phyloP scores from a whole-genome alignment of 37 sponge, comb jelly and placozoan species.

The Chondrosia reniformis region DNA sequence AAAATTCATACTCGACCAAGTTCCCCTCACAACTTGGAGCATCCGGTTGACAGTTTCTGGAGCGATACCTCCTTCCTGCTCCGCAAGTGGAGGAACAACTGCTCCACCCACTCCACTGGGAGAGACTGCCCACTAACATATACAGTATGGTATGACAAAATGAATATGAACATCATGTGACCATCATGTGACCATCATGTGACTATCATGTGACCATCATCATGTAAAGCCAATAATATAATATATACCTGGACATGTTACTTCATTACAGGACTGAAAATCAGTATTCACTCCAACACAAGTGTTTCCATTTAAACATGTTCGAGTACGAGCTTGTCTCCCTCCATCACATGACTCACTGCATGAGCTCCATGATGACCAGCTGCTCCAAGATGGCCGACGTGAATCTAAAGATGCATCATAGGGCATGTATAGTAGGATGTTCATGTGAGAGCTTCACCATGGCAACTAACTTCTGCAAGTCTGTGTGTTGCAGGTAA shows the following conservation, averaged over 20 bases:
- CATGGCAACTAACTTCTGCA: constrained; percentile 27
- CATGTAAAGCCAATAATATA: too few species aligned
- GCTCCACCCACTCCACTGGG: constrained; percentile 51
- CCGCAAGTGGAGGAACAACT: constrained; percentile 39
- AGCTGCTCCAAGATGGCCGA: constrained; percentile 28
- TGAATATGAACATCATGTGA: too few species aligned
- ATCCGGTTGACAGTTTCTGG: constrained; percentile 35
- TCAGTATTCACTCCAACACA: constrained; percentile 17
- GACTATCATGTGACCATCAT: too few species aligned
- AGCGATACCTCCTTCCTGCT: constrained; percentile 31
- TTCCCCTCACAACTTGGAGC: too few species aligned
- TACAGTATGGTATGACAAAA: too few species aligned
- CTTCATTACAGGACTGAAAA: not conserved
- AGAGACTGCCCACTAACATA: too few species aligned
- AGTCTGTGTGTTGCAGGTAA: constrained; percentile 44
- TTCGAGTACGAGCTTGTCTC: constrained; percentile 31
- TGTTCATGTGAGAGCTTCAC: not conserved
- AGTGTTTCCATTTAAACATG: constrained; percentile 46
- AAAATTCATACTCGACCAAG: too few species aligned
- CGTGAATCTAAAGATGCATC: not conserved
- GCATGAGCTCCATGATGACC: constrained; percentile 68
- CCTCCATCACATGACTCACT: constrained; percentile 71
- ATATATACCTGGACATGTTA: not conserved
- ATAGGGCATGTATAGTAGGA: not conserved
- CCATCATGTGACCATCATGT: too few species aligned